Conservation (phyloP, 2,888 invertebrate species). For the Sialis lutaria region DNA sequence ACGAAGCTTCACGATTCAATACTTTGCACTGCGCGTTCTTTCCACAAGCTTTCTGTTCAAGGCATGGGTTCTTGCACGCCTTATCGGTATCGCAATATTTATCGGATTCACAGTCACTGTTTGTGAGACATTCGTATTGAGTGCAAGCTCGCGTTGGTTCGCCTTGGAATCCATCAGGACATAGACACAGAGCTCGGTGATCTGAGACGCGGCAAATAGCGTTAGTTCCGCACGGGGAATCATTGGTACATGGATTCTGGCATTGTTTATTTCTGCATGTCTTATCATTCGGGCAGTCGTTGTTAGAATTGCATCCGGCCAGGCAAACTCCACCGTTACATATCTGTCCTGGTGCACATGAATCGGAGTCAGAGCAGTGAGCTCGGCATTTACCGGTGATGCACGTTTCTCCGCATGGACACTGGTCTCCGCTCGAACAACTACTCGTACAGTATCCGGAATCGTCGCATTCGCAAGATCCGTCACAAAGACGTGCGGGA, state of each 20-base stretch:
- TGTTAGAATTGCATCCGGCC: constrained; percentile 62
- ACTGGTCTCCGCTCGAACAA: constrained; percentile 49
- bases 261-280: constrained; percentile 56
- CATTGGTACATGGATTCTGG: constrained; percentile 46
- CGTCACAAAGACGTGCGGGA: constrained; percentile 54
- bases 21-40: constrained; percentile 72
- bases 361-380: constrained; percentile 46
- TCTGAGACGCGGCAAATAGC: constrained; percentile 64
- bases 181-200: constrained; percentile 71
- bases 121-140: constrained; percentile 56
- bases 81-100: constrained; percentile 53
- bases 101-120: constrained; percentile 59
- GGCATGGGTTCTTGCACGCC: constrained; percentile 70
- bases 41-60: constrained; percentile 60
- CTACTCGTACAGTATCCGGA: constrained; percentile 59
- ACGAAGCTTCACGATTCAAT: constrained; percentile 55
- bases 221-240: constrained; percentile 59
- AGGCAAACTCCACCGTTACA: constrained; percentile 55
- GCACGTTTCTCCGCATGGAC: constrained; percentile 70
- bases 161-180: constrained; percentile 71
- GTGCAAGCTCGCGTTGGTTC: constrained; percentile 61
- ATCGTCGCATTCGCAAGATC: constrained; percentile 63
- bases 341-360: constrained; percentile 59
- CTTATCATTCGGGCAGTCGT: constrained; percentile 62
- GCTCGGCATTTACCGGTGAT: constrained; percentile 51